These are phyloP conservation scores for Ochropacha duplaris DNA, from an alignment of 2,888 invertebrate species.

Conservation along the genomic window DNA sequence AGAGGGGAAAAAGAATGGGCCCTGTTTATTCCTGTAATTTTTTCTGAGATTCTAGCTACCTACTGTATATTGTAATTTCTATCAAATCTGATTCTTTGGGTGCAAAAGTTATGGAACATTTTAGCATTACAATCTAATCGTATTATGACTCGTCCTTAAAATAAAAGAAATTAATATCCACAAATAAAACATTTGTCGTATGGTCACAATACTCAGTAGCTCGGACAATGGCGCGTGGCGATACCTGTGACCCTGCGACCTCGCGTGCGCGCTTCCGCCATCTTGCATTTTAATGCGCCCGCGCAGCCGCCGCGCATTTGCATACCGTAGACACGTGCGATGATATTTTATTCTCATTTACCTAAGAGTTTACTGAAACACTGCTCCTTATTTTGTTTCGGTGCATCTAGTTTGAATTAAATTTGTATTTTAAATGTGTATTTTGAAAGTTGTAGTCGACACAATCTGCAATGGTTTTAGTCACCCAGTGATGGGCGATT, in stretches of 20 bases:
- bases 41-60: too few relatives aligned
- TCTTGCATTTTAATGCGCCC: constrained; percentile 78
- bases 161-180: background rate
- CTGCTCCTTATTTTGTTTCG: constrained; percentile 19
- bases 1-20: too few relatives aligned
- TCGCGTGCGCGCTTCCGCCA: constrained; percentile 82
- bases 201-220: constrained; percentile 51
- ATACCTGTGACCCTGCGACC: constrained; percentile 74
- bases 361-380: constrained; percentile 24
- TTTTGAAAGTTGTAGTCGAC: background rate
- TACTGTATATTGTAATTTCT: too few relatives aligned
- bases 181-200: background rate
- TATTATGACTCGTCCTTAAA: background rate
- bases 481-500: too few relatives aligned
- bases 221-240: constrained; percentile 79
- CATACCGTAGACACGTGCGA: constrained; percentile 72
- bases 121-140: too few relatives aligned
- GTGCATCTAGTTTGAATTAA: constrained; percentile 18
- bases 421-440: background rate
- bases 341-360: constrained; percentile 75
- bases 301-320: constrained; percentile 52
- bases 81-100: too few relatives aligned
- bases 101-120: too few relatives aligned
- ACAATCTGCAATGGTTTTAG: background rate
- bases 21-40: too few relatives aligned